phyloP scores from a whole-genome alignment of 2,888 invertebrate genomes.

The Allolobophora icterica region DNA sequence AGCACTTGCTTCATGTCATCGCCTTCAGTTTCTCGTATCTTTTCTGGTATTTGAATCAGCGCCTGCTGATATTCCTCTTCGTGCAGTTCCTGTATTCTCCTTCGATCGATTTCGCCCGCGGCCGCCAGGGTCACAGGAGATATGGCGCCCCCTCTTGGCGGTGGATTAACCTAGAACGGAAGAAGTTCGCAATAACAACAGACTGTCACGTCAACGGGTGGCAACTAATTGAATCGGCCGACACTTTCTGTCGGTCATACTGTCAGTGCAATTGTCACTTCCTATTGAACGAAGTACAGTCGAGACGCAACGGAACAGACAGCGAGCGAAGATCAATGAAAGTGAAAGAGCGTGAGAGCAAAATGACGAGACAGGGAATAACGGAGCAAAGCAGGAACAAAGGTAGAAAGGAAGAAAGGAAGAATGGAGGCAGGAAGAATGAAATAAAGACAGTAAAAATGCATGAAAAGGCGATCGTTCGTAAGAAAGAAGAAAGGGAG shows the following conservation, averaged over 20 bases:
- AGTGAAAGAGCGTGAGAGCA: neutral
- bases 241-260: neutral
- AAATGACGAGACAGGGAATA: neutral
- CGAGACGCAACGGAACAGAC: neutral
- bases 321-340: neutral
- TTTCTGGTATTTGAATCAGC: constrained; percentile 69
- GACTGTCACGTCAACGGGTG: neutral
- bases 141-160: neutral
- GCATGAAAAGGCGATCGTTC: neutral
- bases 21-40: constrained; percentile 77
- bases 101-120: constrained; percentile 67
- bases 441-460: neutral
- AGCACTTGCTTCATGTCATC: constrained; percentile 83
- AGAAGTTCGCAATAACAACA: neutral
- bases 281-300: too few species aligned
- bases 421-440: neutral
- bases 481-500: neutral
- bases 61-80: constrained; percentile 77
- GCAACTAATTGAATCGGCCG: neutral
- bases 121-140: constrained; percentile 47
- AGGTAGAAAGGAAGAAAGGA: neutral
- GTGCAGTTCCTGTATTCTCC: constrained; percentile 74
- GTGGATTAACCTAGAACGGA: neutral
- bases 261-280: too few species aligned
- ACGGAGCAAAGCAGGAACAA: neutral